Evolutionary conservation across 2,888 invertebrate genomes (phyloP).

Genomic region (Campaea margaritaria): DNA sequence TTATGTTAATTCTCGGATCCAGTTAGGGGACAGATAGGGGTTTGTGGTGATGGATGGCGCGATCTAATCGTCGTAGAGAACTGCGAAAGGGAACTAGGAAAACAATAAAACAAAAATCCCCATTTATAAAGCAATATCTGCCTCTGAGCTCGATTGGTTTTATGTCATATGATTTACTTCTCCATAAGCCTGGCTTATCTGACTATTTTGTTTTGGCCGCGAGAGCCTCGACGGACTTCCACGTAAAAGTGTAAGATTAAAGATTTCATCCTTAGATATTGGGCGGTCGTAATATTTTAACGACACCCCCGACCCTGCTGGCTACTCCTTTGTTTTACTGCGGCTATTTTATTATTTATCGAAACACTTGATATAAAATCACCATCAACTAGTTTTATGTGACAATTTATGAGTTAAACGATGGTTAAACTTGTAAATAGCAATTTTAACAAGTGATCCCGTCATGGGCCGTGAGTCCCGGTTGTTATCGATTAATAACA

Average conservation of each 20-base stretch:
- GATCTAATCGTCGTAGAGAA: too few species aligned
- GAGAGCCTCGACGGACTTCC: constrained; percentile 62
- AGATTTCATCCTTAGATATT: constrained; percentile 80
- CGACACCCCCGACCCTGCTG: constrained; percentile 67
- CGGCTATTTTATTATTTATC: constrained; percentile 80
- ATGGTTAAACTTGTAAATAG: constrained; percentile 53
- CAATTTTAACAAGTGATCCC: constrained; percentile 27
- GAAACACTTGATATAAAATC: constrained; percentile 78
- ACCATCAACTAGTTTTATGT: constrained; percentile 75
- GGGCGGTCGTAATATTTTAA: constrained; percentile 83
- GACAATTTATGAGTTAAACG: constrained; percentile 64
- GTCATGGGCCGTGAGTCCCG: too few species aligned
- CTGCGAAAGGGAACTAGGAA: constrained; percentile 9
- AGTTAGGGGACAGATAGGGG: too few species aligned
- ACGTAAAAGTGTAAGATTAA: constrained; percentile 77
- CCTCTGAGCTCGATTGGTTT: constrained; percentile 62
- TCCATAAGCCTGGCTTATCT: constrained; percentile 65
- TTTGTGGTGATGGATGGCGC: too few species aligned
- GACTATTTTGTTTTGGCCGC: constrained; percentile 60
- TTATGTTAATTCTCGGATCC: too few species aligned
- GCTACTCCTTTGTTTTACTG: constrained; percentile 78
- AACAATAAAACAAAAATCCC: constrained; percentile 39
- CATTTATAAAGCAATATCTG: constrained; percentile 43
- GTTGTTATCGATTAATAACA: too few species aligned
- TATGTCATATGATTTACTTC: constrained; percentile 66